phyloP scores from a whole-genome alignment of 2,888 invertebrate species.

The Lordiphosa fenestrarum region DNA sequence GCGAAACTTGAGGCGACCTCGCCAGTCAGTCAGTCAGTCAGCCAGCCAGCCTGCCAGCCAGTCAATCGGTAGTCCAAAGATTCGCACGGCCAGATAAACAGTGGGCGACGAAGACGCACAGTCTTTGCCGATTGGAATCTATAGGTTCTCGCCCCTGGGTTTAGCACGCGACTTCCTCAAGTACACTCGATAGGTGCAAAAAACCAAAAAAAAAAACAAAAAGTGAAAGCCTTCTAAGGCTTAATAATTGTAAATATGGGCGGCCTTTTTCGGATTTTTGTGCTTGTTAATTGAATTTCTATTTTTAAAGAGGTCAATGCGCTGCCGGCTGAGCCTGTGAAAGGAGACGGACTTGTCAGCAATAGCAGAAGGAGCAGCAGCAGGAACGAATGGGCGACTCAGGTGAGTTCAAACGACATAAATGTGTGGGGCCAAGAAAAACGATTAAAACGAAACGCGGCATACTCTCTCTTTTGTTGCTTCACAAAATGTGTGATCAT shows the following conservation, averaged over 20 bases:
- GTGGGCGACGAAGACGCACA: slow-evolving; percentile 44
- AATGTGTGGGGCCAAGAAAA: slow-evolving; percentile 11
- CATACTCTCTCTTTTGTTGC: too few species aligned
- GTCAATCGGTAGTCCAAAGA: slow-evolving; percentile 20
- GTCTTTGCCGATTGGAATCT: slow-evolving; percentile 60
- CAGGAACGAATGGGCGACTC: slow-evolving; percentile 73
- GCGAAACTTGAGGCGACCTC: slow-evolving; percentile 44
- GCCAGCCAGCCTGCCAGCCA: too few species aligned
- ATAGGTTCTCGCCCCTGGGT: slow-evolving; percentile 43
- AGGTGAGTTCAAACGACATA: slow-evolving; percentile 64
- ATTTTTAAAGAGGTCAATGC: slow-evolving; percentile 59
- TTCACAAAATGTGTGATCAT: too few species aligned
- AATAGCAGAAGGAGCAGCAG: slow-evolving; percentile 10
- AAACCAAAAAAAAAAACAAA: slow-evolving; percentile 1
- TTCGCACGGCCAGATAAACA: slow-evolving; percentile 42
- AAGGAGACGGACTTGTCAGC: slow-evolving; percentile 32
- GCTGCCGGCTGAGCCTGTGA: slow-evolving; percentile 27
- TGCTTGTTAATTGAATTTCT: slow-evolving; percentile 61
- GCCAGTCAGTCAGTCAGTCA: slow-evolving; percentile 32
- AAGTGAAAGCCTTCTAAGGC: slow-evolving; percentile 56
- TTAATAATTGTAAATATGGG: slow-evolving; percentile 22
- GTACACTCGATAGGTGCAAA: slow-evolving; percentile 19
- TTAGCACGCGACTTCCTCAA: slow-evolving; percentile 57
- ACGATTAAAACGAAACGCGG: background rate
- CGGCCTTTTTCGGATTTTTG: background rate